Conservation (phyloP, 1,140 invertebrate genomes). For the Trypoxylus dichotomus region DNA sequence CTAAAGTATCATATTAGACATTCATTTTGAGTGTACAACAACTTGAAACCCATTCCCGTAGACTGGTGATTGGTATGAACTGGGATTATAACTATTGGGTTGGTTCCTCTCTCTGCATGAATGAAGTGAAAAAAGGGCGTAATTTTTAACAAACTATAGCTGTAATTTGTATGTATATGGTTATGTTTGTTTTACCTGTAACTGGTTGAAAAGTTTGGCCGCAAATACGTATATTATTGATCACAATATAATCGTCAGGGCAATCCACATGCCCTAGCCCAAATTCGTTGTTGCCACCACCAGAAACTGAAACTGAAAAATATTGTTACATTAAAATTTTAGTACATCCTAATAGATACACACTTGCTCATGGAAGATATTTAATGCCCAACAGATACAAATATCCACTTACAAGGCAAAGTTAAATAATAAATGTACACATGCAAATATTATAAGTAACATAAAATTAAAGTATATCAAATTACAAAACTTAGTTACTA, state of each 20-base stretch:
- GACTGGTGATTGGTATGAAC: constrained; percentile 57
- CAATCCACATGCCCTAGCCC: constrained; percentile 51
- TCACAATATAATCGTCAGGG: constrained; percentile 70
- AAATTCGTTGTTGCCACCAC: background rate
- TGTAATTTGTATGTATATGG: constrained; percentile 66
- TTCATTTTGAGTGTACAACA: constrained; percentile 60
- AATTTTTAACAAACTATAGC: constrained; percentile 52
- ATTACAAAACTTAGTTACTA: too few species aligned
- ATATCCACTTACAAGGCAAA: too few species aligned
- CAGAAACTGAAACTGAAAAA: background rate
- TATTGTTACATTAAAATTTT: background rate
- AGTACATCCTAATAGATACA: too few species aligned
- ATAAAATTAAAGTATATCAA: too few species aligned
- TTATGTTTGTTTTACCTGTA: too few species aligned
- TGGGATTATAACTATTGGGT: constrained; percentile 58
- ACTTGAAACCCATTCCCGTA: constrained; percentile 59
- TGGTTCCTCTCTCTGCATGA: constrained; percentile 57
- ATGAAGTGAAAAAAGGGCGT: constrained; percentile 40
- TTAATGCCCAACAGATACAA: too few species aligned
- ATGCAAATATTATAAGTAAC: too few species aligned
- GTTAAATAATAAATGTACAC: too few species aligned
- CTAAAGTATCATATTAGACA: constrained; percentile 43
- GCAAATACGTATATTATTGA: constrained; percentile 69
- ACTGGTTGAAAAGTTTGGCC: constrained; percentile 70
- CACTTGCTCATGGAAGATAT: too few species aligned